Conservation (phyloP, 1,140 invertebrate genomes). For the Drosophila mayri region DNA sequence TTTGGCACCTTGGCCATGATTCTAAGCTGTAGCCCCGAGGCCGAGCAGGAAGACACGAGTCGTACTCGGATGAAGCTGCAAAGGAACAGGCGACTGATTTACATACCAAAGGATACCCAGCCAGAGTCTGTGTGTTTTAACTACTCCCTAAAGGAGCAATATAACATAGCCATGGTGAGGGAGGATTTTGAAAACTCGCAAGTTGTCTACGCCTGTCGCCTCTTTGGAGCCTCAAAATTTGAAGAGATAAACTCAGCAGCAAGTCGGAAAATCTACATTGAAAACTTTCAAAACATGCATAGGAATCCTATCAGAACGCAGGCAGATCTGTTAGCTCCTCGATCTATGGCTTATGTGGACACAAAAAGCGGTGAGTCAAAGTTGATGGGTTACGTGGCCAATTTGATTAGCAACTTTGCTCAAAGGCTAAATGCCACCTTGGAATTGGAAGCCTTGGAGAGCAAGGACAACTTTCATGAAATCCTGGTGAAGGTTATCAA, state of each 20-base stretch:
- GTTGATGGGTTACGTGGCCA: slow-evolving; percentile 51
- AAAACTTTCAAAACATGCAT: slow-evolving; percentile 56
- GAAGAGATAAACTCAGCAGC: slow-evolving; percentile 1
- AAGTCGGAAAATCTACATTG: slow-evolving; percentile 23
- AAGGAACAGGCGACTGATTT: slow-evolving; percentile 31
- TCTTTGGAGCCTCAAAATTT: slow-evolving; percentile 7
- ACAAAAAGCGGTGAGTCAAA: slow-evolving; percentile 3
- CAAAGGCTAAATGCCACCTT: slow-evolving; percentile 48
- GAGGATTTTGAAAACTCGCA: background rate
- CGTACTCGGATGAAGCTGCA: slow-evolving; percentile 37
- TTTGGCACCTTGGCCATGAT: slow-evolving; percentile 39
- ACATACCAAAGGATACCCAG: background rate
- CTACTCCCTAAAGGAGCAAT: slow-evolving; percentile 43
- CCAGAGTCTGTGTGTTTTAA: slow-evolving; percentile 18
- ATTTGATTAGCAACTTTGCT: slow-evolving; percentile 45
- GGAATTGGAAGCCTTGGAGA: background rate
- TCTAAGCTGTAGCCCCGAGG: slow-evolving; percentile 22
- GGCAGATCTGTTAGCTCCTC: slow-evolving; percentile 49
- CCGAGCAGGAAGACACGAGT: slow-evolving; percentile 23
- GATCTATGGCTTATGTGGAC: slow-evolving; percentile 47
- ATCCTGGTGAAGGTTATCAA: background rate
- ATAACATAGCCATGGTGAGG: slow-evolving; percentile 52
- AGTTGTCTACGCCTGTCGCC: slow-evolving; percentile 40
- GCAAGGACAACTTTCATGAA: background rate
- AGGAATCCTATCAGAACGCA: slow-evolving; percentile 8